Evolutionary conservation across 2,797 vertebrate genomes (phyloP), one percentile per base, ranked within the genome.

Genomic region (Luscinia luscinia): DNA sequence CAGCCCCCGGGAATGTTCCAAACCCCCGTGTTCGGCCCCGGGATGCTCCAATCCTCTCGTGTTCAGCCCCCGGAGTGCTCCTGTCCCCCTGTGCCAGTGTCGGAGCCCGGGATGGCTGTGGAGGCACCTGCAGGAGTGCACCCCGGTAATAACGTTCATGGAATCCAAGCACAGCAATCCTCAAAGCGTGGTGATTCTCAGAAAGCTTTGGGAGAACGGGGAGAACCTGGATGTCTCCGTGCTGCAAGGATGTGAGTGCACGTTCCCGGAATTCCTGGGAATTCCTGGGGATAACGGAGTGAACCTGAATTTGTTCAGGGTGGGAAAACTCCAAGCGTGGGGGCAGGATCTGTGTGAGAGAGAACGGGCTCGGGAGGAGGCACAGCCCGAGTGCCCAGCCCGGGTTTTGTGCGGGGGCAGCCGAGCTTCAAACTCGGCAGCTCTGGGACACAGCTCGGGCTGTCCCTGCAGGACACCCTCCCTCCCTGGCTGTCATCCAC

Each of bases 91-190:
- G 16, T 41, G 58, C 5, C 45, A 9, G 16, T 10, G 64, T 1
- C 8, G 7, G 15, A 4, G 15, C 41, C 41, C 4, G 98, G 98
- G 15, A 98, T 98, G 98, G 97, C 98, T 74, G 98, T 98, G 97
- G 72, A 98, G 98, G 1, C 97, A 98, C 32, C 93, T 98, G 54
- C 98, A 99, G 97, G 92, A 84, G 40, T 69, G 80, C 75, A 98
- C 98, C 51, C 97, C 98, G 97, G 98, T 98, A 96, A 96, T 76
- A 22, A 38, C 62, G 61, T 9, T 9, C 15, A 9, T 3, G 21
- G 76, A 15, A 18, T 9, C 34, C 49, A 63, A 26, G 16, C 52
- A 12, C 24, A 62, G 72, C 24, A 51, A 62, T n/a, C 46, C 34
- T 4, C 18, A 2, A 34, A 18, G n/a, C 0, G 11, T 8, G 18